Evolutionary conservation across 2,888 invertebrate species (phyloP).

Genomic region (Aelia acuminata): DNA sequence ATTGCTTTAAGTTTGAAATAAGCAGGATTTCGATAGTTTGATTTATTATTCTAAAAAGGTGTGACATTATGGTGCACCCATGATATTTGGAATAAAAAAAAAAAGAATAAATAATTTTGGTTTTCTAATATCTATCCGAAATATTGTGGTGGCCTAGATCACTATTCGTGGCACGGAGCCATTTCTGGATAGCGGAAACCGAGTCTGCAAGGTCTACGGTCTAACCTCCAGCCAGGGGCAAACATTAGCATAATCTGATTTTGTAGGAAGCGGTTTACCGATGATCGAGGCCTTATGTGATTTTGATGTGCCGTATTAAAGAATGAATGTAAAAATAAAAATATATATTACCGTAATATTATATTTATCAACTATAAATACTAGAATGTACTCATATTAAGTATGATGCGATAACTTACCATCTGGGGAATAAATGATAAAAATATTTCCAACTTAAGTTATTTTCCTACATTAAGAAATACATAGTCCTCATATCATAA

Average conservation of each 20-base stretch:
- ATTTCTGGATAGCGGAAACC: constrained; percentile 14
- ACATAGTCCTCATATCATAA: no score
- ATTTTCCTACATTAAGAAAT: no score
- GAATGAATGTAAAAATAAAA: no score
- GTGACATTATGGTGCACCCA: not conserved
- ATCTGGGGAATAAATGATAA: no score
- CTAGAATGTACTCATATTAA: no score
- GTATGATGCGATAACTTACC: no score
- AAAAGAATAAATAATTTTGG: not conserved
- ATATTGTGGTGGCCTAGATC: constrained; percentile 21
- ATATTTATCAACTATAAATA: no score
- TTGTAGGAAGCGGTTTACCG: not conserved
- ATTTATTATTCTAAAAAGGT: no score
- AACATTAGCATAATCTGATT: constrained; percentile 7
- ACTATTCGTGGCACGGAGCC: constrained; percentile 1
- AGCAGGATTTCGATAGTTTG: no score
- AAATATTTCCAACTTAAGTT: no score
- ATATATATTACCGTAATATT: no score
- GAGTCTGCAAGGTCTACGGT: not conserved
- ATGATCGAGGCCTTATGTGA: not conserved
- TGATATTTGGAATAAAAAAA: not conserved
- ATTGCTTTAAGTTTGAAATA: no score
- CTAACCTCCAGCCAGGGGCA: not conserved
- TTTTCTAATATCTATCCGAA: not conserved
- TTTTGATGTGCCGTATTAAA: not conserved